Percentiles rank a stretch among this genome's conserved stretches.
Conservation (phyloP, 2,113 vertebrate genomes). For the Petaurus breviceps region DNA sequence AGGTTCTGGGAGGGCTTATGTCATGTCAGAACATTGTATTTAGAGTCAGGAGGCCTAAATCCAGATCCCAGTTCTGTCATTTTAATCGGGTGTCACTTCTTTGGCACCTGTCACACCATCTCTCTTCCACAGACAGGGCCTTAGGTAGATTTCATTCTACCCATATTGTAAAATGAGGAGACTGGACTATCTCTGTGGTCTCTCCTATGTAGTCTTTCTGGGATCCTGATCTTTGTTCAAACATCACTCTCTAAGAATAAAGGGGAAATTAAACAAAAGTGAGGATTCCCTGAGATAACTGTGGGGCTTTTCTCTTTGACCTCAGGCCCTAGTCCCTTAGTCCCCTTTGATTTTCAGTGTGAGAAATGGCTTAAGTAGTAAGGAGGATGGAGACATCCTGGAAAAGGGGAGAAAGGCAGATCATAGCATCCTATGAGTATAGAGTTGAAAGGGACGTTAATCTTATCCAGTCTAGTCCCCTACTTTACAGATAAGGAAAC, state of each 20-base stretch:
- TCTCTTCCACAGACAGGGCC: neutral
- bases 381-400: neutral
- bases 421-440: neutral
- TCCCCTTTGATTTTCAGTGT: neutral
- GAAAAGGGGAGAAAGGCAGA: neutral
- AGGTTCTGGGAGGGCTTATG: neutral
- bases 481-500: conserved; percentile 17
- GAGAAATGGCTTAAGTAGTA: neutral
- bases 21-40: neutral
- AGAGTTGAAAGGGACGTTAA: neutral
- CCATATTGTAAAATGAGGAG: neutral
- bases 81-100: neutral
- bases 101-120: neutral
- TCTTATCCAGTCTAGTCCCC: neutral
- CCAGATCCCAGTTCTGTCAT: neutral
- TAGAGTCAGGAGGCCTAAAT: neutral
- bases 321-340: neutral
- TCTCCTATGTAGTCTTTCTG: neutral
- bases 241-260: conserved; percentile 18
- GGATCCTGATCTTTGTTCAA: conserved; percentile 31
- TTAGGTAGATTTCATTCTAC: neutral
- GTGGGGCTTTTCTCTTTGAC: conserved; percentile 21
- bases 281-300: neutral
- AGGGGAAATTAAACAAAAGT: conserved; percentile 9
- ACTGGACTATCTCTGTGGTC: neutral